Conservation (phyloP, 2,888 invertebrate genomes). For the Julus scandinavius region DNA sequence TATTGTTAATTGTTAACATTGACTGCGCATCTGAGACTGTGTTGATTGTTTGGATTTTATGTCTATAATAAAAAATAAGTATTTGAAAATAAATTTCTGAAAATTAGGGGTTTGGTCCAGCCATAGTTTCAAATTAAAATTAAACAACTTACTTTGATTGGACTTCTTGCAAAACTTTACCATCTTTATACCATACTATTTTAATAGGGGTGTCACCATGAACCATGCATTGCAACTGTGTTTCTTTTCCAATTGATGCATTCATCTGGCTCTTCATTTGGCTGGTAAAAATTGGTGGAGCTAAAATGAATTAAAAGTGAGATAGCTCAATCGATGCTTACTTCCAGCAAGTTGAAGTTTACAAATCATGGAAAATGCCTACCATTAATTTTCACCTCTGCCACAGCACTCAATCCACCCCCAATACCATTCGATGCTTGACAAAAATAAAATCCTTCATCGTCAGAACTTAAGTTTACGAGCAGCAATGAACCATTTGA, state of each 20-base stretch:
- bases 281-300: background rate
- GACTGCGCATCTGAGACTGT: slow-evolving; percentile 52
- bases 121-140: background rate
- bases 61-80: background rate
- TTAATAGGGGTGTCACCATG: slow-evolving; percentile 50
- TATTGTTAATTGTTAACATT: slow-evolving; percentile 48
- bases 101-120: background rate
- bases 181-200: slow-evolving; percentile 56
- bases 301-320: background rate
- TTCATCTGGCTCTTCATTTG: background rate
- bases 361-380: background rate
- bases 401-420: slow-evolving; percentile 92
- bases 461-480: background rate
- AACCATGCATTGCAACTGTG: background rate
- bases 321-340: background rate
- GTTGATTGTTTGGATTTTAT: slow-evolving; percentile 52
- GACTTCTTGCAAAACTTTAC: slow-evolving; percentile 34
- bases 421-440: slow-evolving; percentile 97
- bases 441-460: slow-evolving; percentile 86
- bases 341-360: no score
- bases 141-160: background rate
- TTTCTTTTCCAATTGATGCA: background rate
- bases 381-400: slow-evolving; percentile 94
- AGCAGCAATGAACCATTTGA: slow-evolving; percentile 54
- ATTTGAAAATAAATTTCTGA: no score